Percentiles rank a stretch among this genome's conserved stretches.
Evolutionary conservation across 1,140 invertebrate genomes (phyloP).

Genomic region (Drosophila navojoa): DNA sequence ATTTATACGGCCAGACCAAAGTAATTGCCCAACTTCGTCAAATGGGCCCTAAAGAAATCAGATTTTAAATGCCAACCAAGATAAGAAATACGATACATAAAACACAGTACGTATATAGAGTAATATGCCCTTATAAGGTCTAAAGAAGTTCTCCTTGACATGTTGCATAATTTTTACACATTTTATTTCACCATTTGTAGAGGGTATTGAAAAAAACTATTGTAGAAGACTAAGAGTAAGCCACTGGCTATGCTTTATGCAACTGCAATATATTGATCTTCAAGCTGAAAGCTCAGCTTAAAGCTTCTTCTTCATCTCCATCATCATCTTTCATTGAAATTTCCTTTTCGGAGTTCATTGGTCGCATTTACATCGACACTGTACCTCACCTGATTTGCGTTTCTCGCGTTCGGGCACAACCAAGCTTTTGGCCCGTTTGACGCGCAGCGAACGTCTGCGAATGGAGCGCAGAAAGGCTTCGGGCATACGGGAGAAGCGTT

Average conservation of each 20-base stretch:
- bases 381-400: conserved; percentile 89
- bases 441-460: conserved; percentile 87
- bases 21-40: not conserved
- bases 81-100: not conserved
- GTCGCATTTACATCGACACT: conserved; percentile 77
- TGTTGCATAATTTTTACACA: too few species aligned
- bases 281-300: not conserved
- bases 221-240: too few species aligned
- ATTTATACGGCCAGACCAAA: not conserved
- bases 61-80: not conserved
- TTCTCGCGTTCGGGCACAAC: conserved; percentile 88
- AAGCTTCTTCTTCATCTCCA: not conserved
- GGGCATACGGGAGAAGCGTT: conserved; percentile 86
- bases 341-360: not conserved
- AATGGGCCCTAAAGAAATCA: not conserved
- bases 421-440: conserved; percentile 88
- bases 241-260: too few species aligned
- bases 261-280: too few species aligned
- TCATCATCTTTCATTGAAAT: not conserved
- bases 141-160: too few species aligned
- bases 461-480: conserved; percentile 88
- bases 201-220: too few species aligned
- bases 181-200: too few species aligned
- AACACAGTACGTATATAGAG: too few species aligned
- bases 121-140: too few species aligned